A percentile compares a stretch with the other conserved stretches of the same genome.
These are phyloP conservation scores for Cactoblastis cactorum DNA, from an alignment of 2,888 invertebrate genomes.

Conservation along the genomic window DNA sequence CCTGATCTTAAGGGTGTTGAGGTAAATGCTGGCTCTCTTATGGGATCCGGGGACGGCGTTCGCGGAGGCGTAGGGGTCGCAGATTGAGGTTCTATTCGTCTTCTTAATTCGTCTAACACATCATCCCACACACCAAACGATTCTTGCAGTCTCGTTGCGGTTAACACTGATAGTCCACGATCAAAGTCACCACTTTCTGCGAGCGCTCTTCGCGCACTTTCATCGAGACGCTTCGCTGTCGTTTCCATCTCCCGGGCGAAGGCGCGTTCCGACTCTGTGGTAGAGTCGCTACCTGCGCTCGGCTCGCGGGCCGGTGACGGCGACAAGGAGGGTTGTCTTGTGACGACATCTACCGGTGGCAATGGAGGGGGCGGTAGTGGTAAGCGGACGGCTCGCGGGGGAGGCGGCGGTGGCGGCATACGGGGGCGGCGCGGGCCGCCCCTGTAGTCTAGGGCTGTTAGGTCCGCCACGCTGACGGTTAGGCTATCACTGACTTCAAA, in stretches of 20 bases:
- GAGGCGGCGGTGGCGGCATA: conserved; percentile 61
- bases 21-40: conserved; percentile 73
- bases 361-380: conserved; percentile 41
- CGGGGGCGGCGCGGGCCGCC: conserved; percentile 57
- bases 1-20: conserved; percentile 79
- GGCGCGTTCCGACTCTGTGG: conserved; percentile 68
- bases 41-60: conserved; percentile 59
- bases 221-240: conserved; percentile 66
- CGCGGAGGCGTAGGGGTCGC: conserved; percentile 63
- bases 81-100: conserved; percentile 61
- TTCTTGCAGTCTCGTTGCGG: conserved; percentile 66
- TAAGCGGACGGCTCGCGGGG: conserved; percentile 33
- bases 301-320: conserved; percentile 60
- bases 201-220: conserved; percentile 59
- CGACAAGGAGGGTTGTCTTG: conserved; percentile 40
- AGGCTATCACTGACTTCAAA: conserved; percentile 70
- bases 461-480: conserved; percentile 82
- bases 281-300: conserved; percentile 69
- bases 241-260: conserved; percentile 71
- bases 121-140: conserved; percentile 76
- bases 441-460: conserved; percentile 80
- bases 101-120: conserved; percentile 68
- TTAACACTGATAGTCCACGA: conserved; percentile 77
- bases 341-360: conserved; percentile 41
- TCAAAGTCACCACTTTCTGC: conserved; percentile 78